phyloP scores from a whole-genome alignment of 2,113 vertebrate genomes.

The Raja brachyura region DNA sequence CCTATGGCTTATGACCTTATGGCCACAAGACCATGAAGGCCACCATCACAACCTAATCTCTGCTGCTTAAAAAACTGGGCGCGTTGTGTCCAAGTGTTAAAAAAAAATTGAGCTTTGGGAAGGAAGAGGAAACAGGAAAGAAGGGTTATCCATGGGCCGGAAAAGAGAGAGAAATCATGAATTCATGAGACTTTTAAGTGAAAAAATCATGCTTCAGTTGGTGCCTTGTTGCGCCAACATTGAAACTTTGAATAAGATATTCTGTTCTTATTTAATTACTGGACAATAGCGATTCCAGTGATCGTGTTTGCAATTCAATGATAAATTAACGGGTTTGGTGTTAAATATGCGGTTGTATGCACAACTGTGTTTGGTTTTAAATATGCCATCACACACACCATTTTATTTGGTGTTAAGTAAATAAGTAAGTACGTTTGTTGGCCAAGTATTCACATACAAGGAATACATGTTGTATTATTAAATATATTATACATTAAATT shows the following conservation, averaged over 20 bases:
- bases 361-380: no score
- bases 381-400: no score
- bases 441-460: no score
- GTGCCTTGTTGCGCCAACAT: conserved; percentile 15
- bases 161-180: not conserved
- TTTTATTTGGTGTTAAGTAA: no score
- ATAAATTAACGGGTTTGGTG: not conserved
- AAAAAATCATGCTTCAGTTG: not conserved
- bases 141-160: conserved; percentile 21
- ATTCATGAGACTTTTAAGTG: not conserved
- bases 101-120: not conserved
- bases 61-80: not conserved
- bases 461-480: no score
- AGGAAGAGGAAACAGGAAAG: not conserved
- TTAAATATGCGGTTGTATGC: not conserved
- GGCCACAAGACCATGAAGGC: not conserved
- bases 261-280: not conserved
- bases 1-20: no score
- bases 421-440: no score
- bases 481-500: not conserved
- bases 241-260: not conserved
- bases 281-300: not conserved
- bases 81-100: not conserved
- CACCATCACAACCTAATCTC: not conserved
- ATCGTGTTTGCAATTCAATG: not conserved